These are phyloP conservation scores for Melanaphis sacchari DNA, from an alignment of 1,140 invertebrate genomes.

Conservation along the genomic window DNA sequence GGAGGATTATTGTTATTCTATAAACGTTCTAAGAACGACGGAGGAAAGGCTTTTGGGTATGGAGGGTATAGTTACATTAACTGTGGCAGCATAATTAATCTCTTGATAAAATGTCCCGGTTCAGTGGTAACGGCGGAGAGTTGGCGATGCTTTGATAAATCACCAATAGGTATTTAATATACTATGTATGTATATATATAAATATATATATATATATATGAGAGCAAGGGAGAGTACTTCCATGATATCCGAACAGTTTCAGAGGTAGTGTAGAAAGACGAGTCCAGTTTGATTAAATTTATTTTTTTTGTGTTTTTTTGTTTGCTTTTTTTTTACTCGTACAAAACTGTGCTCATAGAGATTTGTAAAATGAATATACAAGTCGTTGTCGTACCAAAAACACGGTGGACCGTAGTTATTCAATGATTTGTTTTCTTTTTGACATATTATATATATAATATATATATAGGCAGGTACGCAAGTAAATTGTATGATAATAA, in stretches of 20 bases:
- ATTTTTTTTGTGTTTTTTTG: background rate
- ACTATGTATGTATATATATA: too few relatives aligned
- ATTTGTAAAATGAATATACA: background rate
- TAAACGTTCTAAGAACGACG: background rate
- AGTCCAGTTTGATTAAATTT: background rate
- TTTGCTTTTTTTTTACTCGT: background rate
- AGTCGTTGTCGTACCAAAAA: background rate
- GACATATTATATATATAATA: background rate
- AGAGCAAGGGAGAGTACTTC: background rate
- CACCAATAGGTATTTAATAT: slow-evolving; percentile 7
- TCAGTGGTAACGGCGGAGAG: background rate
- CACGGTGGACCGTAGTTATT: background rate
- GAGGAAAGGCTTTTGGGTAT: background rate
- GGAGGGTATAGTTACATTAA: background rate
- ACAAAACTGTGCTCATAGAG: background rate
- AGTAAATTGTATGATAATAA: background rate
- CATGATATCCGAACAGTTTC: background rate
- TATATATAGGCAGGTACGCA: background rate
- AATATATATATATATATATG: background rate
- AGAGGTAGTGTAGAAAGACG: background rate
- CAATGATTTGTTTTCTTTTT: background rate
- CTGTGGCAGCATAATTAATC: slow-evolving; percentile 42
- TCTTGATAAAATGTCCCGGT: background rate
- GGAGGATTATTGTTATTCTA: slow-evolving; percentile 45
- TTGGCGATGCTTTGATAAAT: slow-evolving; percentile 43